These are phyloP conservation scores for Rotaria magnacalcarata DNA, from an alignment of 2,888 invertebrate genomes.

Conservation along the genomic window DNA sequence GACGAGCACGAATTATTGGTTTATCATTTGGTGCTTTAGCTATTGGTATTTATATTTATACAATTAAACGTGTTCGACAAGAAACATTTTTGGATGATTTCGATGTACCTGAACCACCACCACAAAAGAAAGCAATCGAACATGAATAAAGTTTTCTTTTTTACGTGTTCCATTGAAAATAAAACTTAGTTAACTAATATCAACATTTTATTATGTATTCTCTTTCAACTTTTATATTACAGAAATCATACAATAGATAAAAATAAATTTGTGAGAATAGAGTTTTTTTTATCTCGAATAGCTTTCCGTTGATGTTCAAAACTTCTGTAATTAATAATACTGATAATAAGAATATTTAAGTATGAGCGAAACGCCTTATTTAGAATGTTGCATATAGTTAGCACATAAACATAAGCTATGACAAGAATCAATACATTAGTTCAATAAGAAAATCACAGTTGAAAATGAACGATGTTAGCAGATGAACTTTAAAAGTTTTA, in stretches of 20 bases:
- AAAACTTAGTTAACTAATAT: background rate
- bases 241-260: no score
- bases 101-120: conserved; percentile 45
- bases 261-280: no score
- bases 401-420: background rate
- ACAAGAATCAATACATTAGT: no score
- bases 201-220: no score
- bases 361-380: no score
- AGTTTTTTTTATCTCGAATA: no score
- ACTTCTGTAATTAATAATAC: no score
- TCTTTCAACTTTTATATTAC: no score
- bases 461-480: background rate
- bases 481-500: background rate
- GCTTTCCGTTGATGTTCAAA: no score
- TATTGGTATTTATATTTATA: conserved; percentile 40
- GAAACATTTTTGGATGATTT: conserved; percentile 47
- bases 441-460: background rate
- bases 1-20: conserved; percentile 39
- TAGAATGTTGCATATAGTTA: background rate
- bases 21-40: conserved; percentile 38
- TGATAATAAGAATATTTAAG: no score
- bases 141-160: background rate
- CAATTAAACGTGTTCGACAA: conserved; percentile 42
- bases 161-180: background rate
- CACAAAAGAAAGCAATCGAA: conserved; percentile 26